These are phyloP conservation scores for Ctenopoma kingsleyae DNA, from an alignment of 2,797 vertebrate genomes.

Conservation along the genomic window DNA sequence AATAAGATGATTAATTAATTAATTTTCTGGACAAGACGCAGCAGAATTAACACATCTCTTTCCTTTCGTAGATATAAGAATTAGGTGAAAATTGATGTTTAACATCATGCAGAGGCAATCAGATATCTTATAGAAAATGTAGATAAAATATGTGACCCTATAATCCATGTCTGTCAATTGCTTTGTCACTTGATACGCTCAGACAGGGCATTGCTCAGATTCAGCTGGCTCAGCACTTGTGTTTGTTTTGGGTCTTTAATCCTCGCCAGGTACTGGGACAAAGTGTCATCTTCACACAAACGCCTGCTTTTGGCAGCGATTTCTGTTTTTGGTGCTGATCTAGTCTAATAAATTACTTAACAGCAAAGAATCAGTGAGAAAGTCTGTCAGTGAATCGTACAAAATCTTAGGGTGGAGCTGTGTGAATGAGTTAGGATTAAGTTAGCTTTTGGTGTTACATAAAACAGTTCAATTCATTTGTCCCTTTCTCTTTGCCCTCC, in stretches of 20 bases:
- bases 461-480: constrained; percentile 60
- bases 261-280: constrained; percentile 62
- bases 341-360: constrained; percentile 46
- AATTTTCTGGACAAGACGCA: constrained; percentile 42
- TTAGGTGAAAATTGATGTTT: constrained; percentile 9
- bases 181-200: constrained; percentile 35
- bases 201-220: constrained; percentile 44
- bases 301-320: constrained; percentile 41
- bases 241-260: constrained; percentile 75
- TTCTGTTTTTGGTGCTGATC: constrained; percentile 23
- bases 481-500: constrained; percentile 46
- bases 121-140: constrained; percentile 2
- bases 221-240: constrained; percentile 70
- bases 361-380: constrained; percentile 17
- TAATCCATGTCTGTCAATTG: constrained; percentile 12
- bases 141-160: background rate
- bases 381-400: constrained; percentile 37
- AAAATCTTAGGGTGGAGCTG: constrained; percentile 46
- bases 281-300: constrained; percentile 64
- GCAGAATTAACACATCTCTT: constrained; percentile 15
- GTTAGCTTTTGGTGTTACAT: constrained; percentile 61
- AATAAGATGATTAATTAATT: constrained; percentile 69
- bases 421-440: constrained; percentile 52
- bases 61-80: constrained; percentile 5
- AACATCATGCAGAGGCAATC: background rate